Conservation (phyloP, 2,888 invertebrate species). For the Drosophila suboccidentalis region DNA sequence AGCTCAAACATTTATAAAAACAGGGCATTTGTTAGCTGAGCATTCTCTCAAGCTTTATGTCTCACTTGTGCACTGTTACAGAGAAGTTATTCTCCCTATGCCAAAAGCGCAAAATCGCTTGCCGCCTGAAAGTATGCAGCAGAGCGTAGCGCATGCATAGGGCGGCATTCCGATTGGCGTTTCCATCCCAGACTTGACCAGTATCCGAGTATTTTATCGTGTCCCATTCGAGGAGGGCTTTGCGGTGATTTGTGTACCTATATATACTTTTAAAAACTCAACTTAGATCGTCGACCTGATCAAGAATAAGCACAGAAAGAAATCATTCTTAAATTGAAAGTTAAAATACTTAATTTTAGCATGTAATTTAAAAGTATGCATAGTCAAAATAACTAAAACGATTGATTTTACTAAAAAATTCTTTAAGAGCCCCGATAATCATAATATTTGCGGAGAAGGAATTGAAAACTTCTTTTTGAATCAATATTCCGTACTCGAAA, state of each 20-base stretch:
- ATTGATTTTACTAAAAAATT: too few relatives aligned
- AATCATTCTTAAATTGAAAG: too few relatives aligned
- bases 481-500: too few relatives aligned
- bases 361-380: too few relatives aligned
- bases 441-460: too few relatives aligned
- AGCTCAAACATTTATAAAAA: not conserved
- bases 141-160: slow-evolving; percentile 73
- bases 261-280: not conserved
- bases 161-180: slow-evolving; percentile 65
- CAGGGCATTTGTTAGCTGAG: not conserved
- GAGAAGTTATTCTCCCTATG: slow-evolving; percentile 56
- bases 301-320: too few relatives aligned
- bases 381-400: too few relatives aligned
- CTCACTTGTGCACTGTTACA: slow-evolving; percentile 23
- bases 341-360: too few relatives aligned
- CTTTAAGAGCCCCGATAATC: too few relatives aligned
- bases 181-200: slow-evolving; percentile 35
- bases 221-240: slow-evolving; percentile 13
- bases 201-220: slow-evolving; percentile 36
- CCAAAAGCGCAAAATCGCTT: slow-evolving; percentile 79
- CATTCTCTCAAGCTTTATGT: not conserved
- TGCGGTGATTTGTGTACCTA: not conserved
- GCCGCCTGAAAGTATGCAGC: slow-evolving; percentile 77
- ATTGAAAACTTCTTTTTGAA: too few relatives aligned
- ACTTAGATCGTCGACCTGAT: too few relatives aligned